Evolutionary conservation across 2,888 invertebrate genomes (phyloP).

Genomic region (Periphyllus acericola): DNA sequence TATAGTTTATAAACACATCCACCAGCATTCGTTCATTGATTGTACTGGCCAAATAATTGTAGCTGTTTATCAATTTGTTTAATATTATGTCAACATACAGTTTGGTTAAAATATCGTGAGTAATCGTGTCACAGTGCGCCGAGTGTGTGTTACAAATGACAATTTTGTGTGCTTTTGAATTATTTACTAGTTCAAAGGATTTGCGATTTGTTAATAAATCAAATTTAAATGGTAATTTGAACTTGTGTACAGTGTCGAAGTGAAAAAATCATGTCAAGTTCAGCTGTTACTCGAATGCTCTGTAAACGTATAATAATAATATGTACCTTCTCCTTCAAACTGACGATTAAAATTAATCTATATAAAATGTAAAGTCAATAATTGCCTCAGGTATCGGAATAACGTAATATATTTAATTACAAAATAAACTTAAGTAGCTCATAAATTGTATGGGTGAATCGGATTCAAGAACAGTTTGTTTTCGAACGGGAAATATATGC

Average conservation of each 20-base stretch:
- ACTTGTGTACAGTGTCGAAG: not conserved
- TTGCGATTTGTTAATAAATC: no score
- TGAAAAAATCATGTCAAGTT: slow-evolving; percentile 8
- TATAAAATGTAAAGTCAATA: not conserved
- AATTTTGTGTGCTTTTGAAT: not conserved
- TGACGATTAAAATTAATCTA: not conserved
- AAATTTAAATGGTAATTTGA: not conserved
- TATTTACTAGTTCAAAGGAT: not conserved
- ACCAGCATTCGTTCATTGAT: no score
- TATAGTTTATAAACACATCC: no score
- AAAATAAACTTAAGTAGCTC: not conserved
- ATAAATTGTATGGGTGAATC: not conserved
- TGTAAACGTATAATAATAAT: not conserved
- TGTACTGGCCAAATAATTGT: no score
- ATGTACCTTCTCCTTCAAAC: not conserved
- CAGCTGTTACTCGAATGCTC: not conserved
- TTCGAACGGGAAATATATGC: not conserved
- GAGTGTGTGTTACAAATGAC: no score
- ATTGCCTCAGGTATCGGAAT: not conserved
- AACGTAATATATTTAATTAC: not conserved
- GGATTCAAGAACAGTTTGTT: not conserved
- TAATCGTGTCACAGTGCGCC: no score
- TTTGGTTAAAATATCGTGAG: no score
- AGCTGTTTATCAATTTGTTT: no score
- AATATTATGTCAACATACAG: no score